phyloP scores from a whole-genome alignment of 2,113 vertebrate genomes.

The Fregetta grallaria region DNA sequence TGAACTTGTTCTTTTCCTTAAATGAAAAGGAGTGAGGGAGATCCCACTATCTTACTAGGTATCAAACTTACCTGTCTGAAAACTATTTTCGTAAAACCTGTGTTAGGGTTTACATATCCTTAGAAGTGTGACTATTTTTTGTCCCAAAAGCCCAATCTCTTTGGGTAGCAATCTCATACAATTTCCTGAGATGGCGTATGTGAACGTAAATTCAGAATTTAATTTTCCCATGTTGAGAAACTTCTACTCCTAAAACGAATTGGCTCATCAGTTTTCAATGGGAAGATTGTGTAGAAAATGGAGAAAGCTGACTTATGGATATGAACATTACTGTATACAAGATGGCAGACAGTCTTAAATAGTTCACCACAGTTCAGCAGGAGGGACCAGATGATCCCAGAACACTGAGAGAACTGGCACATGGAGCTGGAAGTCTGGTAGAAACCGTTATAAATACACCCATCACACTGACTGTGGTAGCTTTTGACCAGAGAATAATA shows the following conservation, averaged over 20 bases:
- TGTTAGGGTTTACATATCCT: neutral
- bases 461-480: neutral
- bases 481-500: slow-evolving; percentile 60
- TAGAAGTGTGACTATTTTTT: neutral
- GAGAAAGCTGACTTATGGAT: neutral
- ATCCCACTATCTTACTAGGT: neutral
- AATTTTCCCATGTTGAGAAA: neutral
- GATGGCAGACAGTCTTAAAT: neutral
- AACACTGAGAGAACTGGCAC: neutral
- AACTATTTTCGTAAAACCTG: neutral
- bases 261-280: neutral
- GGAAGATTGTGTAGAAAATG: neutral
- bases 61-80: neutral
- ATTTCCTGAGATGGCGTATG: neutral
- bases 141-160: neutral
- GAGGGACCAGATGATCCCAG: neutral
- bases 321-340: neutral
- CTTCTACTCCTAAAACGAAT: neutral
- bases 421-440: neutral
- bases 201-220: neutral
- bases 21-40: neutral
- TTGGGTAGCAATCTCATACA: neutral
- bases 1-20: neutral
- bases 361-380: neutral
- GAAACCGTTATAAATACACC: slow-evolving; percentile 6